phyloP scores from a whole-genome alignment of 2,797 vertebrate genomes.

The Trachurus trachurus region DNA sequence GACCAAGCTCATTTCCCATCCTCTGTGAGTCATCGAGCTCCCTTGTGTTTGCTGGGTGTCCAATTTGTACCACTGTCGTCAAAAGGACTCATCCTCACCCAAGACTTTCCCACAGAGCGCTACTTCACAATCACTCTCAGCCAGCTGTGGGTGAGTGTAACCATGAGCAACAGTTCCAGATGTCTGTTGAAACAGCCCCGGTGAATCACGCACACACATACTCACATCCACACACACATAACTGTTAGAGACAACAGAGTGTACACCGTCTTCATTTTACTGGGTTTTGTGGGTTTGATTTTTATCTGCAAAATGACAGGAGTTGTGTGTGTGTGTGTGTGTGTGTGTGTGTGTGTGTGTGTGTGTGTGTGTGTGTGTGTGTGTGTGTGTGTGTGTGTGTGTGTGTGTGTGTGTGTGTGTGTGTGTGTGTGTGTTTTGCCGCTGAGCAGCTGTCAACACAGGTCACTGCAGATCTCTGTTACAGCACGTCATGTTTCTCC shows the following conservation, averaged over 20 bases:
- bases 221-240: conserved; percentile 15
- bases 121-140: conserved; percentile 40
- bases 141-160: conserved; percentile 54
- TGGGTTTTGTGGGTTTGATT: conserved; percentile 33
- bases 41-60: conserved; percentile 37
- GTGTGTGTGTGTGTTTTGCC: conserved; percentile 22
- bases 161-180: conserved; percentile 66
- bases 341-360: conserved; percentile 19
- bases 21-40: conserved; percentile 68
- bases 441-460: conserved; percentile 55
- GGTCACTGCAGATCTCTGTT: conserved; percentile 43
- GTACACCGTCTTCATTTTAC: conserved; percentile 22
- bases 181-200: conserved; percentile 48
- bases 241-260: conserved; percentile 14
- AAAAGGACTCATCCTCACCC: conserved; percentile 6
- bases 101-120: conserved; percentile 15
- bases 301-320: conserved; percentile 37
- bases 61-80: conserved; percentile 32
- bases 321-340: not conserved
- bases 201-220: conserved; percentile 59
- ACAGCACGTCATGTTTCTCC: conserved; percentile 42
- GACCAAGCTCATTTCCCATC: conserved; percentile 51
- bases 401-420: conserved; percentile 8
- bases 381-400: conserved; percentile 6
- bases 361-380: conserved; percentile 11